Conservation (phyloP, 1,140 invertebrate species). For the Eupeodes corollae region DNA sequence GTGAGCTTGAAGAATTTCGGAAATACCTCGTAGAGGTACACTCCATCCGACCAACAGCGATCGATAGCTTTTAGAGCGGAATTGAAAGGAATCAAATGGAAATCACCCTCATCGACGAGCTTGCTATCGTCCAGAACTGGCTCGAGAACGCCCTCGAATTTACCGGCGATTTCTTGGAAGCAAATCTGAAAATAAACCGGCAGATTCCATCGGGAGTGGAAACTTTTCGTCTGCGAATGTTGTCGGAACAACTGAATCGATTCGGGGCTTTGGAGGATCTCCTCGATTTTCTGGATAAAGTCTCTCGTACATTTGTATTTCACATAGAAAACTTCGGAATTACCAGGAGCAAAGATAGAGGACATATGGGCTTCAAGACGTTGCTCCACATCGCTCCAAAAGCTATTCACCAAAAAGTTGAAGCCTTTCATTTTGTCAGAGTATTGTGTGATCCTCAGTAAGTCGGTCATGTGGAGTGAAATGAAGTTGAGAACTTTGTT, state of each 20-base stretch:
- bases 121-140: constrained; percentile 19
- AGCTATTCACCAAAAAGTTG: constrained; percentile 78
- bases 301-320: constrained; percentile 68
- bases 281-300: constrained; percentile 68
- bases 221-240: constrained; percentile 56
- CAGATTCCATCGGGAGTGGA: constrained; percentile 82
- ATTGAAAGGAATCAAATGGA: constrained; percentile 20
- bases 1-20: constrained; percentile 81
- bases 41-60: constrained; percentile 59
- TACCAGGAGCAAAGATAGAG: constrained; percentile 80
- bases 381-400: constrained; percentile 76
- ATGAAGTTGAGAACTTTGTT: constrained; percentile 60
- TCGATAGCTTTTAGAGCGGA: constrained; percentile 35
- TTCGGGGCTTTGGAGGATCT: constrained; percentile 47
- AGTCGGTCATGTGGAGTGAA: constrained; percentile 49
- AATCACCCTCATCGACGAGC: neutral
- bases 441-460: constrained; percentile 48
- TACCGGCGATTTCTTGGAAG: constrained; percentile 79
- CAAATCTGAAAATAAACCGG: constrained; percentile 91
- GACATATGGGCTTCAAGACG: constrained; percentile 64
- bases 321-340: constrained; percentile 76
- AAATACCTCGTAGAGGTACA: constrained; percentile 60
- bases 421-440: constrained; percentile 60
- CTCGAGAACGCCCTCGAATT: constrained; percentile 34
- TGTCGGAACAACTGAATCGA: constrained; percentile 43